Evolutionary conservation across 2,113 vertebrate genomes (phyloP), one percentile per base, ranked within the genome.

Genomic region (Malaclemys terrapin): DNA sequence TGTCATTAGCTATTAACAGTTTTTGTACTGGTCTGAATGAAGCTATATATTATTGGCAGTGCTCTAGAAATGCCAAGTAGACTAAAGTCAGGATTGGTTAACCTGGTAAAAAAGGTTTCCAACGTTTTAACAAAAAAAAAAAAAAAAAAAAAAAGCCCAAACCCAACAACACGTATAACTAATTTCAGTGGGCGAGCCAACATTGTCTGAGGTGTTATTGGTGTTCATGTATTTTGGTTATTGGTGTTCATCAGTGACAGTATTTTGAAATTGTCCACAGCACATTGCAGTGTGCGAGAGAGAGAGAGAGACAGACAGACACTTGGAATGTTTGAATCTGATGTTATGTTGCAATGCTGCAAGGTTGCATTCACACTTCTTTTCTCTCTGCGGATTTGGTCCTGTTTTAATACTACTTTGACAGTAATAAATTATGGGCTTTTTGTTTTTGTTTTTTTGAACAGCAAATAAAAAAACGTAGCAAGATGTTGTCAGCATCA

Each of bases 51-150:
- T 83, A 59, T 83, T 94, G 90, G 80, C 93, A 87, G 7, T 87
- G 13, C 89, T 90, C 83, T 59, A 93, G 89, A 92, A 94, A 87
- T 78, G 95, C 93, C 94, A 94, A 84, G 0, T 10, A 89, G 96
- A 90, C 89, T 93, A 92, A 95, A 96, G 91, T 93, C 65, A 47
- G 90, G 86, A 65, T 93, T 95, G 85, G 93, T 94, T 96, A 95
- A 94, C 95, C 96, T 96, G 96, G 96, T 85, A 91, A 93, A 94
- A 93, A 93, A 57, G 88, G 87, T 53, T 95, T 92, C 54, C 75
- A 91, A 79, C 80, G 31, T 88, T 96, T 96, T 96, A 96, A 75
- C 62, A 92, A 91, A 93, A 82, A 91, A 91, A 91, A 91, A 90
- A 81, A 14, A 4, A 92, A 91, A 93, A 82, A 91, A 91, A 91